These are phyloP conservation scores for Hassar affinis DNA, from an alignment of 2,113 vertebrate genomes.

Conservation along the genomic window DNA sequence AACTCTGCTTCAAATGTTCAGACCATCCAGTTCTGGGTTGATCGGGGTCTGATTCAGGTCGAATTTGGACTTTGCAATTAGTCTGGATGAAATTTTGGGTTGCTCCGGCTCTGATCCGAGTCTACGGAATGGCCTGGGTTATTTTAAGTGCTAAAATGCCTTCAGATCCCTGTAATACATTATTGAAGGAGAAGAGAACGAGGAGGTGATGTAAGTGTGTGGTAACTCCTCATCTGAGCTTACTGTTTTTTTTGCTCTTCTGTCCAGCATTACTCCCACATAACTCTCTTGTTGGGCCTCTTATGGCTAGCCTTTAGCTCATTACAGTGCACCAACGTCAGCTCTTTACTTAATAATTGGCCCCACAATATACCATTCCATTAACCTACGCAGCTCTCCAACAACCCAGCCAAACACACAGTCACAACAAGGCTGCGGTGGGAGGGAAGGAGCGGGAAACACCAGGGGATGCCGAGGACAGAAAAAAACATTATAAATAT, in stretches of 20 bases:
- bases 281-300: not conserved
- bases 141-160: conserved; percentile 6
- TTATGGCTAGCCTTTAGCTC: conserved; percentile 41
- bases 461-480: conserved; percentile 3
- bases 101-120: not conserved
- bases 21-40: not conserved
- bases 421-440: conserved; percentile 56
- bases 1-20: not conserved
- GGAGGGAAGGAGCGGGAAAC: conserved; percentile 26
- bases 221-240: conserved; percentile 20
- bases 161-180: conserved; percentile 2
- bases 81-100: not conserved
- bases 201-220: conserved; percentile 3
- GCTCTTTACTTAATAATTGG: conserved; percentile 43
- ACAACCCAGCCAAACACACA: conserved; percentile 61
- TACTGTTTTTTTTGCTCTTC: conserved; percentile 15
- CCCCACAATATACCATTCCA: conserved; percentile 55
- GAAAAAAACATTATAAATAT: conserved; percentile 74
- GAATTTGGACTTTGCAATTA: not conserved
- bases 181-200: conserved; percentile 13
- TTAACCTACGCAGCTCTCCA: conserved; percentile 61
- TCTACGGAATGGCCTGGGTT: not conserved
- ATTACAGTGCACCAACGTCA: conserved; percentile 38
- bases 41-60: not conserved
- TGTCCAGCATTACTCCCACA: conserved; percentile 22